Evolutionary conservation across 2,113 vertebrate genomes (phyloP).

Genomic region (Pachyramphus minor): DNA sequence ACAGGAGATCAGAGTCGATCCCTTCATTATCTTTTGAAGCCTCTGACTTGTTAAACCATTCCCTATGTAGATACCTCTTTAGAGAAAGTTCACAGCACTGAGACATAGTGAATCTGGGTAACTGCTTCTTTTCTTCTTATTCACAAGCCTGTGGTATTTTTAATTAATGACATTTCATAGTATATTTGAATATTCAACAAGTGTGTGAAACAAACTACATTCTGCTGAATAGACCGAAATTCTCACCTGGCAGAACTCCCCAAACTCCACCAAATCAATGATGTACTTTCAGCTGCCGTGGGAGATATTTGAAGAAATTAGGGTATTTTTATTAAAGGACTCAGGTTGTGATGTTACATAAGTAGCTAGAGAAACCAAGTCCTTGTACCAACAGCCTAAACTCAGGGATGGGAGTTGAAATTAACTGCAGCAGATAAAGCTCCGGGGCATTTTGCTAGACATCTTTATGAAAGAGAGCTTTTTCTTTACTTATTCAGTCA

Average conservation of each 20-base stretch:
- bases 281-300: neutral
- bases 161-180: neutral
- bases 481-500: neutral
- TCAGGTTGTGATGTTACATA: neutral
- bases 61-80: neutral
- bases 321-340: neutral
- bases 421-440: neutral
- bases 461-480: neutral
- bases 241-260: neutral
- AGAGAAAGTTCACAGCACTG: neutral
- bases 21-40: neutral
- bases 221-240: neutral
- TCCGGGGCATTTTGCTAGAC: neutral
- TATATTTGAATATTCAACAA: neutral
- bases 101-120: neutral
- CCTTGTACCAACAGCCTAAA: neutral
- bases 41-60: neutral
- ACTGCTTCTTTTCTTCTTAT: neutral
- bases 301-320: neutral
- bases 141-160: neutral
- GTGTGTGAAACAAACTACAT: neutral
- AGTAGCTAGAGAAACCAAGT: neutral
- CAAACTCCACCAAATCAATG: neutral
- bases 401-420: neutral
- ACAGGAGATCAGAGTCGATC: neutral